Percentiles rank a stretch among this genome's conserved stretches.
Conservation (phyloP, 2,888 invertebrate species). For the Anoplius nigerrimus region DNA sequence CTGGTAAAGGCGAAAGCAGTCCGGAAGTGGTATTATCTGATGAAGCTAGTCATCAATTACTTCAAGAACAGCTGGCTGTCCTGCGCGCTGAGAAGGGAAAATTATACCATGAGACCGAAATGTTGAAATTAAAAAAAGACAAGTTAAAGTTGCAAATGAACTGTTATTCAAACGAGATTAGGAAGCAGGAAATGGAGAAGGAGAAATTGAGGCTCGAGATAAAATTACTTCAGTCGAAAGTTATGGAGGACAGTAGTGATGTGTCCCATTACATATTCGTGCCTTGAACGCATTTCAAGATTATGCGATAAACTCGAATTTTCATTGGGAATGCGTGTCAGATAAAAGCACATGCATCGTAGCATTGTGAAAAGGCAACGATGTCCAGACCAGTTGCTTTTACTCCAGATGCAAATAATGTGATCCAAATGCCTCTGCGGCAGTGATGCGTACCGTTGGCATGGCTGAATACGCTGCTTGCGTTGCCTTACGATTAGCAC, state of each 20-base stretch:
- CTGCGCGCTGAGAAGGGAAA: constrained; percentile 68
- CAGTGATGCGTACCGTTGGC: no score
- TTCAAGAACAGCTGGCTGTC: constrained; percentile 69
- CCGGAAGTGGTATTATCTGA: constrained; percentile 62
- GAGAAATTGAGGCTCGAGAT: constrained; percentile 70
- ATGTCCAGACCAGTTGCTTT: no score
- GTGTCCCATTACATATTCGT: constrained; percentile 72
- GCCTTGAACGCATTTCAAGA: constrained; percentile 55
- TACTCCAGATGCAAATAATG: no score
- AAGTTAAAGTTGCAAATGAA: constrained; percentile 75
- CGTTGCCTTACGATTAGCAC: no score
- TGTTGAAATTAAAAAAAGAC: constrained; percentile 69
- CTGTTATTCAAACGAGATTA: constrained; percentile 64
- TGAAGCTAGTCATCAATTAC: constrained; percentile 63
- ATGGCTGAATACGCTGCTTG: no score
- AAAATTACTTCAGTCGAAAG: constrained; percentile 68
- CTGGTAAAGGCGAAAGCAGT: constrained; percentile 26
- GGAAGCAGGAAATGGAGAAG: constrained; percentile 68
- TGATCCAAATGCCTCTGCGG: no score
- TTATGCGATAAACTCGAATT: no score
- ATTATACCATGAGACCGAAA: constrained; percentile 68
- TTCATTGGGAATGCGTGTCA: no score
- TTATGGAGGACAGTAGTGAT: constrained; percentile 68
- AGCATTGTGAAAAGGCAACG: no score
- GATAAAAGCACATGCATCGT: no score